Conservation (phyloP, 2,797 vertebrate species). For the Macropodus opercularis region DNA sequence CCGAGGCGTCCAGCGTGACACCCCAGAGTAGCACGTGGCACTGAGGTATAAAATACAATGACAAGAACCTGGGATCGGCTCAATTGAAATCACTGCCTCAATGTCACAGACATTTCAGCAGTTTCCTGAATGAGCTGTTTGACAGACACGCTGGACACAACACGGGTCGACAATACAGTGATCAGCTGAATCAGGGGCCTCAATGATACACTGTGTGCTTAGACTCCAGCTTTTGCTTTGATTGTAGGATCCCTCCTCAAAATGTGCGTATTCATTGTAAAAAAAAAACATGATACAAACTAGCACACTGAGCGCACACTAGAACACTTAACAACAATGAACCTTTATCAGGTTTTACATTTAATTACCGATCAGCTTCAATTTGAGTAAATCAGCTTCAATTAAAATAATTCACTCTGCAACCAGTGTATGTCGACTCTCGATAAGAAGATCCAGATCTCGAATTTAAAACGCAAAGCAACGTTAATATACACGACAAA, state of each 20-base stretch:
- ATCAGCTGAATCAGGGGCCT: constrained; percentile 37
- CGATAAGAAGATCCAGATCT: constrained; percentile 21
- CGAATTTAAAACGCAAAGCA: constrained; percentile 31
- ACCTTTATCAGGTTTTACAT: neutral
- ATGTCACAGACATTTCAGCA: constrained; percentile 33
- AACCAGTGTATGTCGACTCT: constrained; percentile 5
- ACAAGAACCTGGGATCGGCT: constrained; percentile 52
- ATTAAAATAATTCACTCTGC: constrained; percentile 14
- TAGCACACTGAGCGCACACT: no score
- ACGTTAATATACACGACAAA: constrained; percentile 36
- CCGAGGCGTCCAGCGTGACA: constrained; percentile 30
- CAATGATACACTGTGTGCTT: constrained; percentile 49
- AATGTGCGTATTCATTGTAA: constrained; percentile 47
- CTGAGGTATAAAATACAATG: constrained; percentile 62
- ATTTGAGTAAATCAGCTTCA: constrained; percentile 7
- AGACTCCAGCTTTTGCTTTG: constrained; percentile 28
- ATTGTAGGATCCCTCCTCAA: constrained; percentile 41
- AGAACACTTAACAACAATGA: constrained; percentile 13
- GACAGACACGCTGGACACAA: constrained; percentile 42
- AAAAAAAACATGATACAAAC: constrained; percentile 35
- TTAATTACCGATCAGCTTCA: constrained; percentile 12
- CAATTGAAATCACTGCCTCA: constrained; percentile 40
- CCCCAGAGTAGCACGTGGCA: constrained; percentile 48
- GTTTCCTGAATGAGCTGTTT: constrained; percentile 59
- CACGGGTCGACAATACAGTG: constrained; percentile 16